phyloP scores from a whole-genome alignment of 2,797 vertebrate species.

The Brachyrhaphis roseni region DNA sequence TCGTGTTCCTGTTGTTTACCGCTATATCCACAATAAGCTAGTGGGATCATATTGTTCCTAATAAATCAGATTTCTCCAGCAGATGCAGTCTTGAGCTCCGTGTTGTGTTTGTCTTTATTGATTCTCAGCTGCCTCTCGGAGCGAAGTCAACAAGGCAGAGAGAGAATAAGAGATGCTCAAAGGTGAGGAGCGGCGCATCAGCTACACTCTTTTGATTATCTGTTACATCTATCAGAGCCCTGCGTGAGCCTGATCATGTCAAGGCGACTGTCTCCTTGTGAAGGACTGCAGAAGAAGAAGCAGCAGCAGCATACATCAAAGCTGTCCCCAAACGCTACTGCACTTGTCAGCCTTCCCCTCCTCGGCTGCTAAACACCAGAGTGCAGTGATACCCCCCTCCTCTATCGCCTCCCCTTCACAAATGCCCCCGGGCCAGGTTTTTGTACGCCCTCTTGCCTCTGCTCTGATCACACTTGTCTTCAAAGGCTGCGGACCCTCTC shows the following conservation, averaged over 20 bases:
- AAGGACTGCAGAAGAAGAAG: conserved; percentile 46
- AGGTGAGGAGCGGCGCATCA: conserved; percentile 28
- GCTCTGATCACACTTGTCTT: conserved; percentile 79
- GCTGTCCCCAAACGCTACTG: conserved; percentile 76
- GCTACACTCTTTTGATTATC: conserved; percentile 43
- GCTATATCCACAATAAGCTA: conserved; percentile 82
- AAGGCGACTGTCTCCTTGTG: conserved; percentile 51
- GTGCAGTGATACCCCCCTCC: conserved; percentile 21
- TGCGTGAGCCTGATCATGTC: conserved; percentile 29
- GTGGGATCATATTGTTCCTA: conserved; percentile 78
- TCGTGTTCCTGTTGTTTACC: conserved; percentile 79
- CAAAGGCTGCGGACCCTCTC: conserved; percentile 65
- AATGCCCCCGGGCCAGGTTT: conserved; percentile 74
- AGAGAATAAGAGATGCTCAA: conserved; percentile 50
- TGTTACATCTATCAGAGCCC: conserved; percentile 30
- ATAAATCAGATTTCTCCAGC: conserved; percentile 78
- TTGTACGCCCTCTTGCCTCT: conserved; percentile 64
- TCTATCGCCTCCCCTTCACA: background rate
- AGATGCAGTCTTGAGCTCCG: conserved; percentile 41
- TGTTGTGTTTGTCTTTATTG: conserved; percentile 27
- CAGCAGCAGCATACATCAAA: conserved; percentile 77
- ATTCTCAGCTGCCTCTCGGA: conserved; percentile 31
- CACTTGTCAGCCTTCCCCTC: conserved; percentile 69
- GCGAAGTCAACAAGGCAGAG: conserved; percentile 32
- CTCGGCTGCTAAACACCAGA: conserved; percentile 70